These are phyloP conservation scores for Drosophila ezoana DNA, from an alignment of 2,888 invertebrate genomes.

Conservation along the genomic window DNA sequence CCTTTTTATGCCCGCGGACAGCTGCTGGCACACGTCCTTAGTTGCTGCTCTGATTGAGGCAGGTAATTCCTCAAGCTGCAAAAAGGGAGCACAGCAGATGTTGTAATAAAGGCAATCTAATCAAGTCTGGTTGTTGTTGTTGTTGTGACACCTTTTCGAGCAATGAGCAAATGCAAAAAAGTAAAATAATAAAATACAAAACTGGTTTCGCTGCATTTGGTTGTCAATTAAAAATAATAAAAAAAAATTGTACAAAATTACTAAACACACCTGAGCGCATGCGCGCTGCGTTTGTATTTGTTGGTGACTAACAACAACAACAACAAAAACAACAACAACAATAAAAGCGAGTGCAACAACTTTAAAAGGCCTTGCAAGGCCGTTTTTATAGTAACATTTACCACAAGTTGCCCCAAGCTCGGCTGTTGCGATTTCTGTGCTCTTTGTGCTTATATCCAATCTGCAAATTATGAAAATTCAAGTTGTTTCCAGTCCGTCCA, in stretches of 20 bases:
- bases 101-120: constrained; percentile 61
- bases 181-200: constrained; percentile 28
- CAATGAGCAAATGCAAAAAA: constrained; percentile 63
- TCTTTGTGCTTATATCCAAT: constrained; percentile 23
- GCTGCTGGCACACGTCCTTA: constrained; percentile 73
- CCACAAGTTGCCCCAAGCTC: constrained; percentile 18
- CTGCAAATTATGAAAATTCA: constrained; percentile 44
- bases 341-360: constrained; percentile 71
- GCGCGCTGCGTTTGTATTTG: constrained; percentile 28
- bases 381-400: constrained; percentile 65
- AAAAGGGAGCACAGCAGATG: constrained; percentile 52
- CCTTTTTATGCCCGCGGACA: constrained; percentile 51
- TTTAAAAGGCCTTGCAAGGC: constrained; percentile 83
- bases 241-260: constrained; percentile 41
- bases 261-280: constrained; percentile 40
- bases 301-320: constrained; percentile 39
- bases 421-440: constrained; percentile 14
- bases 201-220: constrained; percentile 67
- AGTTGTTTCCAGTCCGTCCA: constrained; percentile 35
- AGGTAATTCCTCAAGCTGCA: constrained; percentile 45
- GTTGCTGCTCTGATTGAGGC: constrained; percentile 44
- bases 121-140: constrained; percentile 38
- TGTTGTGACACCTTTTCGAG: constrained; percentile 65
- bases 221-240: constrained; percentile 63
- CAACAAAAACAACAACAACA: constrained; percentile 28